Evolutionary conservation across 2,113 vertebrate genomes (phyloP).

Genomic region (Hydrolagus affinis): DNA sequence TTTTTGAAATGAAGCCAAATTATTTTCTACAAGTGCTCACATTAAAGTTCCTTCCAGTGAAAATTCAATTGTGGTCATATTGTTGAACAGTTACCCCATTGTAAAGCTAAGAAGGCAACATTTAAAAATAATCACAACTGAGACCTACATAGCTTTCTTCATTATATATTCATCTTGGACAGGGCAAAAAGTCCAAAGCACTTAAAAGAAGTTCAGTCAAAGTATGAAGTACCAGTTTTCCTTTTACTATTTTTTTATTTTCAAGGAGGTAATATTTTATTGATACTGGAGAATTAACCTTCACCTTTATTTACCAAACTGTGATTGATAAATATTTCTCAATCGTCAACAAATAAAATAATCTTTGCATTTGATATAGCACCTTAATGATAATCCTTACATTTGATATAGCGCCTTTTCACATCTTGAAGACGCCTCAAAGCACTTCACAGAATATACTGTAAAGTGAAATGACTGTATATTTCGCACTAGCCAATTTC

Average conservation of each 20-base stretch:
- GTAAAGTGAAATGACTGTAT: too few relatives aligned
- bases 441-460: too few relatives aligned
- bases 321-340: conserved; percentile 12
- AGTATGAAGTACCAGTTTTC: not conserved
- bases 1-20: conserved; percentile 19
- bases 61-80: not conserved
- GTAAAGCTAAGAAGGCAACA: conserved; percentile 6
- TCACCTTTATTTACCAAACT: conserved; percentile 29
- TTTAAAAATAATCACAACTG: conserved; percentile 29
- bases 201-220: conserved; percentile 23
- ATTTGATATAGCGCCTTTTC: too few relatives aligned
- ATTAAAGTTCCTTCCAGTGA: not conserved
- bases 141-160: conserved; percentile 16
- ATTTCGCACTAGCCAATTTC: too few relatives aligned
- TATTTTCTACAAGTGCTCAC: not conserved
- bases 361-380: too few relatives aligned
- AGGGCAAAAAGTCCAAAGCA: conserved; percentile 26
- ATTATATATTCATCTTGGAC: not conserved
- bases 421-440: too few relatives aligned
- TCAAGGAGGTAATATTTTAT: not conserved
- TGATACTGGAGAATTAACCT: not conserved
- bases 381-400: too few relatives aligned
- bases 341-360: not conserved
- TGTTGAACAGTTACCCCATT: conserved; percentile 2
- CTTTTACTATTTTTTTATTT: too few relatives aligned